A percentile compares a stretch with the other conserved stretches of the same genome.
These are phyloP conservation scores for Muscicapa comitata DNA, from an alignment of 2,797 vertebrate genomes.

Conservation along the genomic window DNA sequence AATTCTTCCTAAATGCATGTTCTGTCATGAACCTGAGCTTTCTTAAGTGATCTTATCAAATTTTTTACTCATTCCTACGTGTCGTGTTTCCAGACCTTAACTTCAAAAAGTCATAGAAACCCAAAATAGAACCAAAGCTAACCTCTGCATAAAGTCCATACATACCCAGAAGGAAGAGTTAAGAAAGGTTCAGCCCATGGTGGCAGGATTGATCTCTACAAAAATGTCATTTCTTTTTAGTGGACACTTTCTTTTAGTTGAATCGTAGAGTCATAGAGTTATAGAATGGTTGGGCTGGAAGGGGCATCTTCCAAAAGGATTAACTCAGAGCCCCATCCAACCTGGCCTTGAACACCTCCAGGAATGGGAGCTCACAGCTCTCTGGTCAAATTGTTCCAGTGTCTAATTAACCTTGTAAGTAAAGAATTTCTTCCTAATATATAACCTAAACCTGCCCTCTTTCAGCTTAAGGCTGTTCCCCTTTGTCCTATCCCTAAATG, in stretches of 20 bases:
- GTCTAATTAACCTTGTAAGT: not conserved
- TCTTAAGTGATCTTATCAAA: not conserved
- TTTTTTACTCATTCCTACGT: not conserved
- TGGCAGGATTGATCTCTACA: not conserved
- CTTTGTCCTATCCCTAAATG: no score
- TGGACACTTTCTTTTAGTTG: not conserved
- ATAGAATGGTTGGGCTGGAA: not conserved
- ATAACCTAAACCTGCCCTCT: not conserved
- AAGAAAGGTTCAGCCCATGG: not conserved
- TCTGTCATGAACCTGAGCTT: not conserved
- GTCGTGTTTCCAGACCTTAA: not conserved
- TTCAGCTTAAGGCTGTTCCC: rapidly evolving
- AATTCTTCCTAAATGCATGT: not conserved
- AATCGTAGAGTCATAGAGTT: not conserved
- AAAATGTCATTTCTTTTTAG: not conserved
- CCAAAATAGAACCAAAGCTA: not conserved
- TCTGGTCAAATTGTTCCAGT: not conserved
- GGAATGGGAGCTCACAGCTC: no score
- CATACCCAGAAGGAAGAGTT: not conserved
- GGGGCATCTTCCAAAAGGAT: not conserved
- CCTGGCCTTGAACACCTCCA: not conserved
- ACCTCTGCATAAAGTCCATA: not conserved
- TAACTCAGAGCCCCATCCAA: not conserved
- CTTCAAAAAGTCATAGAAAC: not conserved
- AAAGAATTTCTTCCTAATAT: not conserved